Percentiles rank a stretch among this genome's conserved stretches.
Conservation (phyloP, 1,140 invertebrate genomes). For the Cotesia chilonis region DNA sequence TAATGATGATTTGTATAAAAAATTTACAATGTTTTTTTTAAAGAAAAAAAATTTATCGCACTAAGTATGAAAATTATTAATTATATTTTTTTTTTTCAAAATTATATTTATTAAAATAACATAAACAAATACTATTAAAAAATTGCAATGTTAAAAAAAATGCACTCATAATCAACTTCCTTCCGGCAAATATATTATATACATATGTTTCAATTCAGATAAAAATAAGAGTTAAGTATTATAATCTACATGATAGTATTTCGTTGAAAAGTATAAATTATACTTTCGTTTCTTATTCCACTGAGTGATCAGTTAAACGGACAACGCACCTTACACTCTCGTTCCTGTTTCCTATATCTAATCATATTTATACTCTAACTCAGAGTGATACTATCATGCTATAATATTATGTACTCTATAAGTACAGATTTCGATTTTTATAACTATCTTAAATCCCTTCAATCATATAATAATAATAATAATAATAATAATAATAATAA, state of each 20-base stretch:
- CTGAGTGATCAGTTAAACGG: conserved; percentile 23
- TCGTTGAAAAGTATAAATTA: neutral
- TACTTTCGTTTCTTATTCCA: conserved; percentile 25
- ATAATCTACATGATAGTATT: neutral
- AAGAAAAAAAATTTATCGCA: too few species aligned
- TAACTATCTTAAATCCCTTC: neutral
- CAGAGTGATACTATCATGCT: neutral
- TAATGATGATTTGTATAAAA: too few species aligned
- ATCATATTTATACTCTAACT: neutral
- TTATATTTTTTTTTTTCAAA: neutral
- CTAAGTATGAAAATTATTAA: neutral
- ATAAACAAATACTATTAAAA: neutral
- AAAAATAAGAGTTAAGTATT: neutral
- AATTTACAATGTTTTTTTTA: too few species aligned
- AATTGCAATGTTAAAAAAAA: neutral
- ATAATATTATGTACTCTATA: too few species aligned
- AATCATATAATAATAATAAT: neutral
- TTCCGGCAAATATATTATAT: conserved; percentile 1
- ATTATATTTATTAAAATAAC: neutral
- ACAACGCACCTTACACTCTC: neutral
- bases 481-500: neutral
- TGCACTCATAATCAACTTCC: neutral
- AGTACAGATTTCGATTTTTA: too few species aligned
- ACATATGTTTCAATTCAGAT: neutral
- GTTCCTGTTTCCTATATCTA: conserved; percentile 10